Evolutionary conservation across 2,797 vertebrate species (phyloP).

Genomic region (Pantherophis vulpinus): DNA sequence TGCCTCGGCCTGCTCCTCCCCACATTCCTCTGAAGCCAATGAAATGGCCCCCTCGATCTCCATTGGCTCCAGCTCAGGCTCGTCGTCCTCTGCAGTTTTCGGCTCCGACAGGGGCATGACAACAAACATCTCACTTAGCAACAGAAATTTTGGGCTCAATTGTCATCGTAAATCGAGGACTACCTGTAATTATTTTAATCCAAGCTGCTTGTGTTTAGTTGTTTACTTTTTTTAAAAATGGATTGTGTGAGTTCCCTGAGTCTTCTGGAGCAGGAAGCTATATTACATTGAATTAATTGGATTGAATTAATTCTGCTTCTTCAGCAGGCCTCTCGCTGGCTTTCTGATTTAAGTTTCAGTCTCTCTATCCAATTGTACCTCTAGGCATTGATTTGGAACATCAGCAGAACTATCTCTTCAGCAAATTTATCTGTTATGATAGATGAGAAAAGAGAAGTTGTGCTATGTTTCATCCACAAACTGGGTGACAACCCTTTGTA

Average conservation of each 20-base stretch:
- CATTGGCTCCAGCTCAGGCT: too few relatives aligned
- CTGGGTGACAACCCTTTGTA: neutral
- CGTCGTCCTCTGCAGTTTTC: too few relatives aligned
- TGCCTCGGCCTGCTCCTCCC: too few relatives aligned
- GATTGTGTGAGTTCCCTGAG: neutral
- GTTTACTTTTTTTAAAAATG: neutral
- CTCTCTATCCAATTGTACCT: neutral
- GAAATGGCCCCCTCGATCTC: too few relatives aligned
- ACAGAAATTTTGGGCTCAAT: neutral
- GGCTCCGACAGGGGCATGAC: too few relatives aligned
- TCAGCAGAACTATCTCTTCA: neutral
- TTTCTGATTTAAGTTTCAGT: neutral
- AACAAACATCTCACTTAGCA: too few relatives aligned
- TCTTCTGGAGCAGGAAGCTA: neutral
- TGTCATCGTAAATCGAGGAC: fast-evolving
- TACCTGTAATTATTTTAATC: neutral
- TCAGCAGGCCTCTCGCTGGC: neutral
- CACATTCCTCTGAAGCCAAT: too few relatives aligned
- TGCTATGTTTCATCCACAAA: neutral
- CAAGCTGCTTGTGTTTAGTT: neutral
- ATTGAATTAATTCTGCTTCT: neutral
- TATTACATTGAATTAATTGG: neutral
- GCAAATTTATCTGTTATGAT: neutral
- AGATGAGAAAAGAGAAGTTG: neutral
- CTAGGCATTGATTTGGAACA: neutral